These are phyloP conservation scores for Sterna hirundo DNA, from an alignment of 2,113 vertebrate species.

Conservation along the genomic window DNA sequence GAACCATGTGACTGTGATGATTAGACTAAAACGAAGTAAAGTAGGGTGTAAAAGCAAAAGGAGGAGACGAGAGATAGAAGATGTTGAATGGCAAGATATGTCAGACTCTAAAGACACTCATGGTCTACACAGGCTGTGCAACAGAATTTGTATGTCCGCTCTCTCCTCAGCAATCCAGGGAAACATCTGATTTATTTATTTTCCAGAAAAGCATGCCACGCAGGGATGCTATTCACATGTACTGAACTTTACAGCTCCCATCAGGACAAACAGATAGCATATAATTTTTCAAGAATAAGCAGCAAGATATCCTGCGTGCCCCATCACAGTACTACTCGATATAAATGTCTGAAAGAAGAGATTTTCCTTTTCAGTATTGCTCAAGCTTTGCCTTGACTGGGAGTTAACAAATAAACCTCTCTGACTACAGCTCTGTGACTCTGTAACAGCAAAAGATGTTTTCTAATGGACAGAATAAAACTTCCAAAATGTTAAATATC, in stretches of 20 bases:
- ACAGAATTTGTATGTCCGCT: background rate
- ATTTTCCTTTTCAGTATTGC: background rate
- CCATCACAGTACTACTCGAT: no score
- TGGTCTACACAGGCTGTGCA: background rate
- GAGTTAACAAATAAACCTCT: background rate
- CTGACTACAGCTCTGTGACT: background rate
- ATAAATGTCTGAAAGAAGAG: background rate
- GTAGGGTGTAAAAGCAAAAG: background rate
- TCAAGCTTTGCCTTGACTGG: background rate
- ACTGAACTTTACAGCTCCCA: background rate
- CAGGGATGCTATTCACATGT: background rate
- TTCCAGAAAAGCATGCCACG: background rate
- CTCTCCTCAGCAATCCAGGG: background rate
- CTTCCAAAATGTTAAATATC: accelerated
- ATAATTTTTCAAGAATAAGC: background rate
- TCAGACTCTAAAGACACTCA: background rate
- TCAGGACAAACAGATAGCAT: background rate
- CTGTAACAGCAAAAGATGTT: background rate
- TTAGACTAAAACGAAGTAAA: background rate
- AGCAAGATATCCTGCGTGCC: background rate
- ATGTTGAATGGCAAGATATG: background rate
- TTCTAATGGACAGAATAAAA: background rate
- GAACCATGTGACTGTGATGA: accelerated
- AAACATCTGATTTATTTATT: background rate
- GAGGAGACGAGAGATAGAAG: background rate